Percentiles rank a stretch among this genome's conserved stretches.
These are phyloP conservation scores for Meiosimyza platycephala DNA, from an alignment of 2,888 invertebrate genomes.

Conservation along the genomic window DNA sequence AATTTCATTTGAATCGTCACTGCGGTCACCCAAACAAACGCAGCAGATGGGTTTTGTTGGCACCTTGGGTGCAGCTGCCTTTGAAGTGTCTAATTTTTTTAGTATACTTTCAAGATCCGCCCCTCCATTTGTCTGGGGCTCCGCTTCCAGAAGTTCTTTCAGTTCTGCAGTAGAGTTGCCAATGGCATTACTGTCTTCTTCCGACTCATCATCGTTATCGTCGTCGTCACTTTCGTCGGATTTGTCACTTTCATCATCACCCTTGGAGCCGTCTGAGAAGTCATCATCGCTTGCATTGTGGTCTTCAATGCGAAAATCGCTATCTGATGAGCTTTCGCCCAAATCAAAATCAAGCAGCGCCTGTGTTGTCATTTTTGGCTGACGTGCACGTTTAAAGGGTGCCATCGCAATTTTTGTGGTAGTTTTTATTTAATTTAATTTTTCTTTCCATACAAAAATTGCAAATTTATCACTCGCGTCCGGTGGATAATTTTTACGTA, in stretches of 20 bases:
- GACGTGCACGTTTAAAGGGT: slow-evolving; percentile 70
- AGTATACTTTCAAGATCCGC: slow-evolving; percentile 42
- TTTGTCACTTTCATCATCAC: slow-evolving; percentile 71
- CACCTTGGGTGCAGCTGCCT: slow-evolving; percentile 57
- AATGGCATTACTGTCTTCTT: slow-evolving; percentile 54
- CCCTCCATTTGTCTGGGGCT: slow-evolving; percentile 43
- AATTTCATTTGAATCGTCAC: slow-evolving; percentile 94
- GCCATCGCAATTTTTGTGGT: slow-evolving; percentile 50
- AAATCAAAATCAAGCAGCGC: slow-evolving; percentile 85
- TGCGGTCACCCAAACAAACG: slow-evolving; percentile 92
- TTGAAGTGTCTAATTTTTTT: slow-evolving; percentile 43
- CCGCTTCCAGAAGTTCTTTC: slow-evolving; percentile 52
- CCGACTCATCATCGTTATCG: slow-evolving; percentile 53
- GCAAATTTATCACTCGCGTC: background rate
- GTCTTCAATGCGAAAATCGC: slow-evolving; percentile 92
- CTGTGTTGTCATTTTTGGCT: slow-evolving; percentile 73
- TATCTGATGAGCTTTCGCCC: slow-evolving; percentile 93
- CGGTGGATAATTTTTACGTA: too few relatives aligned
- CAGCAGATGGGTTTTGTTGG: slow-evolving; percentile 87
- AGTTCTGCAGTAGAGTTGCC: slow-evolving; percentile 53
- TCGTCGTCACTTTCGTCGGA: slow-evolving; percentile 47
- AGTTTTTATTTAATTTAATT: slow-evolving; percentile 15
- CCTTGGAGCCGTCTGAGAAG: slow-evolving; percentile 60
- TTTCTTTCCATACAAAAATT: background rate
- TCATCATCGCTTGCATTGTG: slow-evolving; percentile 76